Percentiles rank a stretch among this genome's conserved stretches.
Conservation (phyloP, 2,113 vertebrate species). For the Lanius ludovicianus region DNA sequence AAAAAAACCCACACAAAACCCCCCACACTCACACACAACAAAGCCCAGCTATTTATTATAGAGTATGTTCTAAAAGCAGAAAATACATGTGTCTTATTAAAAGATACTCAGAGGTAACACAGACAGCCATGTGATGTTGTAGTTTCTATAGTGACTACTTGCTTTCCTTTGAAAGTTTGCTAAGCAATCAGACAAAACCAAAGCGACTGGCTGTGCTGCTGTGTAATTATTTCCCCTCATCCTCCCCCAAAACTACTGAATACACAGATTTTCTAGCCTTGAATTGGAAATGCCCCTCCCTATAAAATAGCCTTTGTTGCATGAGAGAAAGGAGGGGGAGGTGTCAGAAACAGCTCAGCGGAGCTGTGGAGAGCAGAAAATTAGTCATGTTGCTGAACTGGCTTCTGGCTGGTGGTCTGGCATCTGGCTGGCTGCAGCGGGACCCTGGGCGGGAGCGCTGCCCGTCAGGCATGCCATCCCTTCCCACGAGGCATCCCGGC, state of each 20-base stretch:
- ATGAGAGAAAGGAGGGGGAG: background rate
- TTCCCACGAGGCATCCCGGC: fast-evolving
- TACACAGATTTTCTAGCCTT: constrained; percentile 45
- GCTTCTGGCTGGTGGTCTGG: background rate
- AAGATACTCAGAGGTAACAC: background rate
- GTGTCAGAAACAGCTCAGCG: background rate
- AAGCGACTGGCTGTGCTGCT: background rate
- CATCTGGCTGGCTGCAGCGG: background rate
- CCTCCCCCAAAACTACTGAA: background rate
- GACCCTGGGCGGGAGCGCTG: background rate
- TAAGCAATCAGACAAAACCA: constrained; percentile 44
- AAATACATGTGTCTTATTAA: background rate
- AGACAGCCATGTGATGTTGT: background rate
- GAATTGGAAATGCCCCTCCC: constrained; percentile 36
- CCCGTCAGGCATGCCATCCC: background rate
- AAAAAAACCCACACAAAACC: fast-evolving
- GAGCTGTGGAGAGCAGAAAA: background rate
- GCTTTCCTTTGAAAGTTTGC: constrained; percentile 29
- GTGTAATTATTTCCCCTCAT: background rate
- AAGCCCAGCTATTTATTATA: background rate
- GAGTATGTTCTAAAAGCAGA: background rate
- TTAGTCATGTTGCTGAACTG: background rate
- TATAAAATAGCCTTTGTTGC: constrained; percentile 32
- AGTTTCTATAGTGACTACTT: constrained; percentile 72
- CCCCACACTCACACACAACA: background rate